Percentiles rank a stretch among this genome's conserved stretches.
Conservation (phyloP, 2,113 vertebrate genomes). For the Geococcyx californianus region DNA sequence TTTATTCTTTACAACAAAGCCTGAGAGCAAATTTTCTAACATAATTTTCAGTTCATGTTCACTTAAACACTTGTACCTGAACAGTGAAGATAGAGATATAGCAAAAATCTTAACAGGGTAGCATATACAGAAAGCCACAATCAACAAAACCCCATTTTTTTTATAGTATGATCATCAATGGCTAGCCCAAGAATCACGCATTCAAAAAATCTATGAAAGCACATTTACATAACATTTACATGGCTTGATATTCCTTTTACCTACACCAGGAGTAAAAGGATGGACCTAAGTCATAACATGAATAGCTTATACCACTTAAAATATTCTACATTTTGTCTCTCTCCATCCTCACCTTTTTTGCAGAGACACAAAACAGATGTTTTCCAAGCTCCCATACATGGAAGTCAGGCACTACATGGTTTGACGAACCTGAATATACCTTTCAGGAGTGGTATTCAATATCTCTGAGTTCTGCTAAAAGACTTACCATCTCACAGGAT, state of each 20-base stretch:
- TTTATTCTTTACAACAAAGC: background rate
- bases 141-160: too few species aligned
- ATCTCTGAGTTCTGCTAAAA: background rate
- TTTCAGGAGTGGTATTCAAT: background rate
- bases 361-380: background rate
- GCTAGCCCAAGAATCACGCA: background rate
- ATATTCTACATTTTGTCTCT: background rate
- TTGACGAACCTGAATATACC: background rate
- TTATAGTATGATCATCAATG: accelerated
- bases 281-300: background rate
- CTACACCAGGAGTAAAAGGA: background rate
- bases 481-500: background rate
- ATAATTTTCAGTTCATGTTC: background rate
- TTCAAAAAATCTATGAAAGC: background rate
- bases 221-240: background rate
- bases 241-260: background rate
- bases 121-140: background rate
- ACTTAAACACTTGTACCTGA: background rate
- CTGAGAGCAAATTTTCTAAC: background rate
- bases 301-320: background rate
- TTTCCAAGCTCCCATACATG: background rate
- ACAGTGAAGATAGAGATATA: background rate
- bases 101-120: background rate
- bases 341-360: background rate
- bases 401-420: background rate